A percentile compares a stretch with the other conserved stretches of the same genome.
phyloP scores from a whole-genome alignment of 1,140 invertebrate species.

The Vanessa tameamea region DNA sequence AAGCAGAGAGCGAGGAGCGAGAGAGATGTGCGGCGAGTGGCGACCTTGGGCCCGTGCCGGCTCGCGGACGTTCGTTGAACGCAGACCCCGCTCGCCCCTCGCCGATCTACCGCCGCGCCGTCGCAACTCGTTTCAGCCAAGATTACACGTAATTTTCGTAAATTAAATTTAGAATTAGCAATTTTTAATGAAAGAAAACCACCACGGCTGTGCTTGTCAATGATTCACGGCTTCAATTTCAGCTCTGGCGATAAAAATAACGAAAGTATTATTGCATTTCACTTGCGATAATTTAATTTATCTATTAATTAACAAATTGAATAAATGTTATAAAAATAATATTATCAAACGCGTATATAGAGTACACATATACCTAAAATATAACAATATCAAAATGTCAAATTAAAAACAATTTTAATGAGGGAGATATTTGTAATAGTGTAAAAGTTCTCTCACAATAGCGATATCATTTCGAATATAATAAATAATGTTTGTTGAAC shows the following conservation, averaged over 20 bases:
- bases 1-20: slow-evolving; percentile 45
- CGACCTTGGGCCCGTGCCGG: slow-evolving; percentile 73
- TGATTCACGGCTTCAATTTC: slow-evolving; percentile 23
- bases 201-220: slow-evolving; percentile 19
- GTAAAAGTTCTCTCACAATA: too few relatives aligned
- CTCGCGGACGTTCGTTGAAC: slow-evolving; percentile 78
- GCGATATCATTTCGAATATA: too few relatives aligned
- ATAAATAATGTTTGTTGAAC: too few relatives aligned
- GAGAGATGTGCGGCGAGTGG: slow-evolving; percentile 70
- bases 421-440: too few relatives aligned
- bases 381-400: too few relatives aligned
- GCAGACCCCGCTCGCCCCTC: slow-evolving; percentile 45
- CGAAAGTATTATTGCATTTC: slow-evolving; percentile 9
- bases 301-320: too few relatives aligned
- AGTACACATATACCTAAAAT: too few relatives aligned
- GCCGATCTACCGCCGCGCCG: slow-evolving; percentile 37
- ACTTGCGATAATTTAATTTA: too few relatives aligned
- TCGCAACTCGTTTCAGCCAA: slow-evolving; percentile 56
- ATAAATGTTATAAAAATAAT: too few relatives aligned
- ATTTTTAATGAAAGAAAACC: slow-evolving; percentile 42
- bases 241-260: slow-evolving; percentile 12
- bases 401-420: too few relatives aligned
- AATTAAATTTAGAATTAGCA: slow-evolving; percentile 53
- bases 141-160: slow-evolving; percentile 58
- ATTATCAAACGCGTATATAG: too few relatives aligned